Base-by-base conservation (phyloP, 2,888 invertebrate genomes). In the Eupithecia abbreviata region DNA sequence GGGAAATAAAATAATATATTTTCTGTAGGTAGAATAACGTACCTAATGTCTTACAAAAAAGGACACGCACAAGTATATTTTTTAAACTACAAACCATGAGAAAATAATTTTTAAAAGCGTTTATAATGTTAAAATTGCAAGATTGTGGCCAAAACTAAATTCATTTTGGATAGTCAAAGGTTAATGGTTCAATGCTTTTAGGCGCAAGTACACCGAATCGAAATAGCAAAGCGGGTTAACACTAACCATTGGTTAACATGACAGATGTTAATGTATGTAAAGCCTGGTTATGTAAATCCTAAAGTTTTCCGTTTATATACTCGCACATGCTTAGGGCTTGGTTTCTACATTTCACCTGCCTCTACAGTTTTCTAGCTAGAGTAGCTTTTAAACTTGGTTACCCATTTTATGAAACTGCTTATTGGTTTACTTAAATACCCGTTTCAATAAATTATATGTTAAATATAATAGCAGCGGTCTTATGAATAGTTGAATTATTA, bases 321-420 rank as follows among this genome's bases (percentile, higher is more conserved):
- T 62, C 30, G 4, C 10, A 30, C 51, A 4, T 51, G 13, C 55
- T 18, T 4, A 62, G 62, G 3, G 55, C 18, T 18, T 9, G 9
- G 18, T 58, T 58, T 58, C 18, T 18, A 30, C 30, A 30, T 30
- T 30, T 30, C 30, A 30, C 30, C 30, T 30, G 30, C 30, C 30
- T 30, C 30, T 30, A 7, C 18, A n/a, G n/a, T 55, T 41, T 41
- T 65, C 5, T 41, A 73, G 58, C 41, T 74, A 58, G 71, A 71
- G 18, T 45, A 66, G 62, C 51, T 73, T 51, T 70, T 74, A 77
- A 71, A 68, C 45, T 71, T 71, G 72, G 75, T 73, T 68, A 78
- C 73, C 75, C 65, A 13, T 69, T 73, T 75, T 72, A 72, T 55
- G 4, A n/a, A 69, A 51, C 15, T 70, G 66, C 72, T 72, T 13